phyloP scores from a whole-genome alignment of 2,888 invertebrate species.

The Lepidocyrtinus sp. region DNA sequence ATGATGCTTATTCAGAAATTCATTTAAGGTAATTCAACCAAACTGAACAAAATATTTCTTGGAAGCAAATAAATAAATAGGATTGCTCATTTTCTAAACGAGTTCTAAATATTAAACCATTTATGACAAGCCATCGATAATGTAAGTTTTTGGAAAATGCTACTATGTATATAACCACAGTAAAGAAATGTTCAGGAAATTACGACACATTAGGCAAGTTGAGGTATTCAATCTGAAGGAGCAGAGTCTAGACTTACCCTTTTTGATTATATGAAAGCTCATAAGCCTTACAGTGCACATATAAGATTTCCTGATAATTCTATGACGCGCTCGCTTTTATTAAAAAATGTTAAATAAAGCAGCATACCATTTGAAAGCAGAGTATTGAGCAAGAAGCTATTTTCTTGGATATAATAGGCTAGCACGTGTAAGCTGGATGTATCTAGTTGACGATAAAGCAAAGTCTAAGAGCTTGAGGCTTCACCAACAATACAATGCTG shows the following conservation, averaged over 20 bases:
- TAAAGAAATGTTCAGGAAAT: neutral
- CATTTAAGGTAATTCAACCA: too few relatives aligned
- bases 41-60: too few relatives aligned
- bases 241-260: neutral
- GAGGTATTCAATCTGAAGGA: neutral
- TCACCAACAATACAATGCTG: slow-evolving; percentile 32
- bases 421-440: neutral
- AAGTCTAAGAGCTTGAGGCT: slow-evolving; percentile 28
- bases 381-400: neutral
- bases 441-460: slow-evolving; percentile 31
- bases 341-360: too few relatives aligned
- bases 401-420: neutral
- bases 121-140: too few relatives aligned
- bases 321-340: neutral
- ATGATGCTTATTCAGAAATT: too few relatives aligned
- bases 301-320: slow-evolving; percentile 7
- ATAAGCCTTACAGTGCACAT: neutral
- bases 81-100: too few relatives aligned
- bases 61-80: too few relatives aligned
- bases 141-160: too few relatives aligned
- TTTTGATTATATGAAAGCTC: slow-evolving; percentile 1
- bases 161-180: too few relatives aligned
- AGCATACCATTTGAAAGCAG: neutral
- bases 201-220: neutral
- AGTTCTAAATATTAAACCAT: too few relatives aligned